Evolutionary conservation across 2,888 invertebrate genomes (phyloP).

Genomic region (Ametastegia equiseti): DNA sequence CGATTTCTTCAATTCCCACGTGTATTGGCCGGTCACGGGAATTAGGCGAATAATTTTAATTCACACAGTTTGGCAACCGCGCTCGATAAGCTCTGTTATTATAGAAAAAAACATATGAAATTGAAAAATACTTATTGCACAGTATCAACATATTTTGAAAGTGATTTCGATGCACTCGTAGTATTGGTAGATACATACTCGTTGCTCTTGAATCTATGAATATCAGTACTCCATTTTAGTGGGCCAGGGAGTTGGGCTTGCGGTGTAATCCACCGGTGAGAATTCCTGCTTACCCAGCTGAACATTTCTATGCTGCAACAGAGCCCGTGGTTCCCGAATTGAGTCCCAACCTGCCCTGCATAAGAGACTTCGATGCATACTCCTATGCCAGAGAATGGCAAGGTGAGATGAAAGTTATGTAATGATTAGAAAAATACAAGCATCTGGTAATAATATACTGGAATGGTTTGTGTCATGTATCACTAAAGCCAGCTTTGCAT

Average conservation of each 20-base stretch:
- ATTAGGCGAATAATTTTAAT: too few relatives aligned
- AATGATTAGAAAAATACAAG: too few relatives aligned
- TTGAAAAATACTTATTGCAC: background rate
- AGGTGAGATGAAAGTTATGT: conserved; percentile 60
- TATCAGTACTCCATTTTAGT: conserved; percentile 68
- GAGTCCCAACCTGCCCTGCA: conserved; percentile 76
- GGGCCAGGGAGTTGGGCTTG: conserved; percentile 81
- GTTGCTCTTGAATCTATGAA: background rate
- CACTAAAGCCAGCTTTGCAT: too few relatives aligned
- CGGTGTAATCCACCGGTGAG: conserved; percentile 79
- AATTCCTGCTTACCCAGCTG: conserved; percentile 84
- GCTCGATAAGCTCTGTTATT: too few relatives aligned
- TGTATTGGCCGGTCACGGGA: too few relatives aligned
- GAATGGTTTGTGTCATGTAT: too few relatives aligned
- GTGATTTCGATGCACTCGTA: background rate
- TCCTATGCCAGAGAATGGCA: conserved; percentile 81
- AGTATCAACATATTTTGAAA: background rate
- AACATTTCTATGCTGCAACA: conserved; percentile 83
- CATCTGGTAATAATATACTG: too few relatives aligned
- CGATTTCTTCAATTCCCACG: too few relatives aligned
- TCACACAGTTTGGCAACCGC: too few relatives aligned
- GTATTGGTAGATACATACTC: background rate
- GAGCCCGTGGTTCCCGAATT: conserved; percentile 72
- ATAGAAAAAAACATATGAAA: too few relatives aligned
- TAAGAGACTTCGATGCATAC: conserved; percentile 83